Base-by-base conservation (phyloP, 2,888 invertebrate species). In the Apomyelois bistriatella region DNA sequence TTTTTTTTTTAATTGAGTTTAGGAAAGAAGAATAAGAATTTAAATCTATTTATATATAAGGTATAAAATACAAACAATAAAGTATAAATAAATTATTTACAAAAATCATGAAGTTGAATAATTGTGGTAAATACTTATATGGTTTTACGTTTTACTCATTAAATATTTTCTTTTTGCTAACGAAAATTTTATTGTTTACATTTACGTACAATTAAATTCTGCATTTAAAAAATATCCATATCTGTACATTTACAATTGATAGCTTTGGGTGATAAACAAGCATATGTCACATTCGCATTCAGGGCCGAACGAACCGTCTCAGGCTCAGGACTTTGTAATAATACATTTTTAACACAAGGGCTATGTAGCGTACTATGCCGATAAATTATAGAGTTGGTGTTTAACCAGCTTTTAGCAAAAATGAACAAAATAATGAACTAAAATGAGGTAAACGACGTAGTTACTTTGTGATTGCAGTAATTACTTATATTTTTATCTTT, bases 321-420 rank as follows among this genome's bases (percentile, higher is more conserved):
- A 69, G 70, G 70, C 70, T 74, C 68, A 69, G 70, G 70, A 70
- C 65, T 70, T 67, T 72, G 69, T 78, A 75, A 76, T 76, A 75
- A 77, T 74, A 74, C 74, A 73, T 76, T 76, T 76, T 78, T 78
- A 52, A 50, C 49, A 50, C 40, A 48, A 17, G 36, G 32, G 43
- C 43, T 43, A 17, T 12, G 46, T 51, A 51, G 36, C 43, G 68
- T 72, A 68, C 67, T 54, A 63, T 66, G 65, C 64, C 62, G 65
- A 70, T 64, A 66, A 68, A 68, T 70, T 68, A 66, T 61, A 63
- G 60, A 63, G 61, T 57, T 62, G 59, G 59, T 60, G 50, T 64
- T 46, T 17, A 43, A 36, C 16, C 35, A 30, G 37, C 43, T 37
- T 32, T 32, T 52, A 37, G 36, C 43, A 36, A 52, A 43, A 52